Percentiles rank a stretch among this genome's conserved stretches.
Conservation (phyloP, 2,113 vertebrate species). For the Petrocephalus zakoni region DNA sequence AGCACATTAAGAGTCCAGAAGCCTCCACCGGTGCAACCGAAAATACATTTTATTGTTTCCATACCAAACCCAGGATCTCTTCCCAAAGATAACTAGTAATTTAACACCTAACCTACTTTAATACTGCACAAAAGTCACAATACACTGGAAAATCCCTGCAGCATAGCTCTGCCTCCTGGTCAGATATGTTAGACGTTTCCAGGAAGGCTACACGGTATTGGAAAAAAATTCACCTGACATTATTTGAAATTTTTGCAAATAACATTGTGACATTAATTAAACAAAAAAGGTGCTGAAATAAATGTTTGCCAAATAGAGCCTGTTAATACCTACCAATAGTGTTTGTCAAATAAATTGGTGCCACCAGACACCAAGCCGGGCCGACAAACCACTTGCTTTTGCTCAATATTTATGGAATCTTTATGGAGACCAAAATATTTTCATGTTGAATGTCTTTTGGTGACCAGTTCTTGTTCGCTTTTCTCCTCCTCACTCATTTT, state of each 20-base stretch:
- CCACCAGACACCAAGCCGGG: background rate
- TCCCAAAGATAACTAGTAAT: background rate
- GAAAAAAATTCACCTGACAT: background rate
- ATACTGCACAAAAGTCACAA: background rate
- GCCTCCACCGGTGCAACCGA: background rate
- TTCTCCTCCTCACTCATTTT: background rate
- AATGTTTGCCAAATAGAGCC: background rate
- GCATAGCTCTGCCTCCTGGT: background rate
- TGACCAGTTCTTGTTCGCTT: background rate
- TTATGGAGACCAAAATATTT: background rate
- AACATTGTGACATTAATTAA: background rate
- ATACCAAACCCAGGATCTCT: background rate
- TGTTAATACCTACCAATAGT: background rate
- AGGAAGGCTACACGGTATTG: background rate
- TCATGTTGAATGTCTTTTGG: background rate
- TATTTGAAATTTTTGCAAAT: background rate
- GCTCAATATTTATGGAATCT: background rate
- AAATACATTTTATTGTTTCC: background rate
- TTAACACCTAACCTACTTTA: background rate
- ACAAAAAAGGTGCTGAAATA: background rate
- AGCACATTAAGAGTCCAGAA: background rate
- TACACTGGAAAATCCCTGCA: background rate
- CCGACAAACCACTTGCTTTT: background rate
- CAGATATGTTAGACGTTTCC: background rate
- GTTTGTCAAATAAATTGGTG: background rate